Evolutionary conservation across 1,140 invertebrate species (phyloP).

Genomic region (Maconellicoccus hirsutus): DNA sequence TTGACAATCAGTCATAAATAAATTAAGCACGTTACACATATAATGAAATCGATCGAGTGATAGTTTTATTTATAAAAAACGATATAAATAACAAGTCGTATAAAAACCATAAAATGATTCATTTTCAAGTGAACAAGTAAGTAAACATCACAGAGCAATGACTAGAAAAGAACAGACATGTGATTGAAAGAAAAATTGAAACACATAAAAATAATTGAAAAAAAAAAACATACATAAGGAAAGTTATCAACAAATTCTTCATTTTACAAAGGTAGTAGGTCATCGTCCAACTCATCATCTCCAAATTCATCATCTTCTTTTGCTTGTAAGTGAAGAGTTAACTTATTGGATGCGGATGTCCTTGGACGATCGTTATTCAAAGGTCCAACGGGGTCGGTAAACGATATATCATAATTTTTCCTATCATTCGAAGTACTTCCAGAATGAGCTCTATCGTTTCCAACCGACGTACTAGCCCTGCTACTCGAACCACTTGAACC

Average conservation of each 20-base stretch:
- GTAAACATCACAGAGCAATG: background rate
- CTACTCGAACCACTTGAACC: slow-evolving; percentile 7
- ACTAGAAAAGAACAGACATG: background rate
- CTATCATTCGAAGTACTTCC: background rate
- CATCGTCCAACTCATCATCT: slow-evolving; percentile 67
- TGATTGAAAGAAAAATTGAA: no score
- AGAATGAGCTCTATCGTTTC: background rate
- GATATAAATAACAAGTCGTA: no score
- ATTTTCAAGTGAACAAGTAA: background rate
- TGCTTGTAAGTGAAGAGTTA: slow-evolving; percentile 36
- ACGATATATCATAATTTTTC: slow-evolving; percentile 32
- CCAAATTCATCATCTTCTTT: slow-evolving; percentile 61
- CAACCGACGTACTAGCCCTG: background rate
- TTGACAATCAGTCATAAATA: no score
- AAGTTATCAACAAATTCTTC: background rate
- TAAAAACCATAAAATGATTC: no score
- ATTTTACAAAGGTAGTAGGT: slow-evolving; percentile 60
- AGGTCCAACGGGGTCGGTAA: slow-evolving; percentile 64
- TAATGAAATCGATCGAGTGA: no score
- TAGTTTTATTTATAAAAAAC: no score
- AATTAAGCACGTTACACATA: no score
- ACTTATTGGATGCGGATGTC: slow-evolving; percentile 46
- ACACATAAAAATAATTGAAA: background rate
- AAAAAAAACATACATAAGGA: background rate
- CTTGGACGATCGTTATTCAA: slow-evolving; percentile 51